Base-by-base conservation (phyloP, 1,140 invertebrate genomes). In the Choristoneura fumiferana region DNA sequence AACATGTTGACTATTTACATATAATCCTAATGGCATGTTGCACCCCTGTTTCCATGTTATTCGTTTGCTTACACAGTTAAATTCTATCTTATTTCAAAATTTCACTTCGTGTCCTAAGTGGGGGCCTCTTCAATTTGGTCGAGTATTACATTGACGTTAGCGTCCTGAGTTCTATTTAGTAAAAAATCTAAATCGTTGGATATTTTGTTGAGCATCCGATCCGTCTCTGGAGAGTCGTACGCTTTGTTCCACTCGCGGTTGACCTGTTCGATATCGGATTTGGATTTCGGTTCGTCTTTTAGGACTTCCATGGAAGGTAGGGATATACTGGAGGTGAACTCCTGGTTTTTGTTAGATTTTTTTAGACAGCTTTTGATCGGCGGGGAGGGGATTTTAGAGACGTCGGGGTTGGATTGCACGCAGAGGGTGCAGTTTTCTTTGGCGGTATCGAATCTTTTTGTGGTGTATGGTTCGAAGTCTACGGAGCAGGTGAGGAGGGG, bases 111-210 rank as follows among this genome's bases (percentile, higher is more conserved):
- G 17, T 6, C 45, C 77, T 87, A 83, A 66, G 82, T 84, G 12
- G 86, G 85, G 1, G 78, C 83, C 57, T 86, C 75, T 49, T 84
- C 79, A 63, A 79, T 85, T 65, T 76, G 67, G 52, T 78, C 78
- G 54, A 74, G 63, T 45, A 66, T 36, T n/a, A 66, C 57, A 49
- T 73, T 69, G 64, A 67, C 63, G 39, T 61, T 75, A 52, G 52
- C 49, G 10, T 76, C 72, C 37, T 81, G 73, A 45, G 88, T 92
- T 54, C 93, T 91, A 78, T 95, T 95, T 49, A 95, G 81, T 58
- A 95, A 78, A 85, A 95, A 95, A 79, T 95, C 94, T 38, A 95
- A 87, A 81, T 95, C 94, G 69, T 94, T 92, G 0, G 93, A 93
- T 70, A 95, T 95, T 65, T 94, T 91, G 79, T 94, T 92, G 1